These are phyloP conservation scores for Eurytoma adleriae DNA, from an alignment of 2,888 invertebrate species.

Conservation along the genomic window DNA sequence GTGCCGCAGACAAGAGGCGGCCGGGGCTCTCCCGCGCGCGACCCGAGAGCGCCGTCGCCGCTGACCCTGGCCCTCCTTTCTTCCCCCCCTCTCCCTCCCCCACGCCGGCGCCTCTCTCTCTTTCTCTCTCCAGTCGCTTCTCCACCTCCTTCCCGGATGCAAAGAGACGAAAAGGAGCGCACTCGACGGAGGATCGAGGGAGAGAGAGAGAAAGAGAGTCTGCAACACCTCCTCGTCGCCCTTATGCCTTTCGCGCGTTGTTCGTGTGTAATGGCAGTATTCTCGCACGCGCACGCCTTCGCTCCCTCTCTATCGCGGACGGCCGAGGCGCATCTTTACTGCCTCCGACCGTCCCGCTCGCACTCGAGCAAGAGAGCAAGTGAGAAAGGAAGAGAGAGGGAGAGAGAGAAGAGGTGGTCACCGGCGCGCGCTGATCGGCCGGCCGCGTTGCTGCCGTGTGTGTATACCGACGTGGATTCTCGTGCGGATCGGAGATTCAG, in stretches of 20 bases:
- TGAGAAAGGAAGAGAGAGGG: too few species aligned
- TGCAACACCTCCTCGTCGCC: conserved; percentile 51
- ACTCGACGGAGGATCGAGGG: conserved; percentile 5
- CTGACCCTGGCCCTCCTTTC: conserved; percentile 53
- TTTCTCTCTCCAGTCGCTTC: conserved; percentile 36
- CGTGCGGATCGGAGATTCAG: conserved; percentile 34
- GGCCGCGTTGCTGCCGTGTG: background rate
- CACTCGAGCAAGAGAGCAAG: too few species aligned
- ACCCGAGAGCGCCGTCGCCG: conserved; percentile 27
- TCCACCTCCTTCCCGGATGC: conserved; percentile 61
- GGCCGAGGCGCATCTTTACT: conserved; percentile 21
- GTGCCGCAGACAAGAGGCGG: conserved; percentile 44
- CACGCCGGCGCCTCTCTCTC: conserved; percentile 9
- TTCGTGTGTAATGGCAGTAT: conserved; percentile 55
- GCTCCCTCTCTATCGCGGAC: conserved; percentile 1
- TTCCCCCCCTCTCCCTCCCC: conserved; percentile 18
- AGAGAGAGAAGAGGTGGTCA: too few species aligned
- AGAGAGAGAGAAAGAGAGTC: conserved; percentile 19
- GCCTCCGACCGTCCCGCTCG: conserved; percentile 15
- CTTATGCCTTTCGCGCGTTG: conserved; percentile 46
- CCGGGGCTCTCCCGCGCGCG: conserved; percentile 32
- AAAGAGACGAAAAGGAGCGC: conserved; percentile 57
- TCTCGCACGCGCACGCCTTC: conserved; percentile 38
- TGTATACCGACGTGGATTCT: conserved; percentile 31
- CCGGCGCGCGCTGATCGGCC: too few species aligned